Conservation (phyloP, 2,797 vertebrate species). For the Ispidina picta region DNA sequence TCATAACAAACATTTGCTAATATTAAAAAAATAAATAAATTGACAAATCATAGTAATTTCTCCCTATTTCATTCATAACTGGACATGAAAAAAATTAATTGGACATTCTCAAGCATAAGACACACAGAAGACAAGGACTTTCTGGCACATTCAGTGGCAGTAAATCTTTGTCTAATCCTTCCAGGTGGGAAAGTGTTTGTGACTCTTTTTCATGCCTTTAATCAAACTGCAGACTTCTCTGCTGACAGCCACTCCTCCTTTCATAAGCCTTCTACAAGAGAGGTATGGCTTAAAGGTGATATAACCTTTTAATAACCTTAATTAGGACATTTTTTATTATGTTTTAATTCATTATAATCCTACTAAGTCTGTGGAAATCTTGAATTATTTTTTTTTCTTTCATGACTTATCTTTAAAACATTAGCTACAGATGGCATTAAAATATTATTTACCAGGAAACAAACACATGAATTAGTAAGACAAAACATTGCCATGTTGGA, state of each 20-base stretch:
- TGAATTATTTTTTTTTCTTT: slow-evolving; percentile 51
- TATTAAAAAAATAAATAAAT: background rate
- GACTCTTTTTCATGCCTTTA: slow-evolving; percentile 1
- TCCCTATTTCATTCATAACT: background rate
- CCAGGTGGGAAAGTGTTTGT: slow-evolving; percentile 6
- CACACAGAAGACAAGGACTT: background rate
- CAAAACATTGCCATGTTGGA: background rate
- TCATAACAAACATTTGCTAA: background rate
- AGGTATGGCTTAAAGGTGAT: slow-evolving; percentile 29
- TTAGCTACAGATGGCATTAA: slow-evolving; percentile 24
- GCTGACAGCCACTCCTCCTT: slow-evolving; percentile 4
- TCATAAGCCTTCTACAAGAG: slow-evolving; percentile 4
- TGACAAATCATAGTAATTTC: background rate
- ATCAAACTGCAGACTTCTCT: background rate
- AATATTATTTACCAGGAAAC: slow-evolving; percentile 38
- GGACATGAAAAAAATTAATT: background rate
- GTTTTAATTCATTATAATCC: slow-evolving; percentile 57
- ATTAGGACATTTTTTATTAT: slow-evolving; percentile 47
- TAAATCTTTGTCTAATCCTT: slow-evolving; percentile 19
- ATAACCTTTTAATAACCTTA: slow-evolving; percentile 56
- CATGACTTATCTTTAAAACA: slow-evolving; percentile 52
- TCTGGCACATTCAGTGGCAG: background rate
- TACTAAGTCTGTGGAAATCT: slow-evolving; percentile 22
- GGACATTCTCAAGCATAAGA: background rate
- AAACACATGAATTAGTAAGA: background rate